Conservation (phyloP, 2,113 vertebrate species). For the Electrona antarctica region DNA sequence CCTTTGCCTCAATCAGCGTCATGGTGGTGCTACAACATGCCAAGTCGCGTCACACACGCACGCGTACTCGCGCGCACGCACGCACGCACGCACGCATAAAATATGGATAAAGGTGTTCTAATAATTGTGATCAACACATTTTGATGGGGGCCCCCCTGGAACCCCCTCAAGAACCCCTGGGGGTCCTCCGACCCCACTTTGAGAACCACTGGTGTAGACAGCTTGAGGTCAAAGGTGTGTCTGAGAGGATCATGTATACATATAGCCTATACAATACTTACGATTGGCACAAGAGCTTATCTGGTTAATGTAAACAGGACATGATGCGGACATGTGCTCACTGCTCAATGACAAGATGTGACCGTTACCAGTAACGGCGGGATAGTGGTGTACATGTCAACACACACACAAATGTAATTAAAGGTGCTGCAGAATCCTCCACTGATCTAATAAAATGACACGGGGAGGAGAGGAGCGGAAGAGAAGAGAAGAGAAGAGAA, state of each 20-base stretch:
- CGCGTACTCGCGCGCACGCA: too few species aligned
- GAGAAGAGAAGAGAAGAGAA: not conserved
- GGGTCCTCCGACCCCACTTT: too few species aligned
- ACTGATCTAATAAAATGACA: slow-evolving; percentile 16
- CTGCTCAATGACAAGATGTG: slow-evolving; percentile 2
- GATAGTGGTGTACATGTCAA: slow-evolving; percentile 10
- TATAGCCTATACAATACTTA: not conserved
- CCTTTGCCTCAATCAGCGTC: too few species aligned
- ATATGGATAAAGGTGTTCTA: too few species aligned
- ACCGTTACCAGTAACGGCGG: slow-evolving; percentile 21
- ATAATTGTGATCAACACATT: too few species aligned
- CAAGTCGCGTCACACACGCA: too few species aligned
- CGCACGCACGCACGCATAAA: too few species aligned
- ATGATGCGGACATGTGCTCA: slow-evolving; percentile 3
- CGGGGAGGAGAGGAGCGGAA: not conserved
- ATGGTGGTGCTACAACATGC: too few species aligned
- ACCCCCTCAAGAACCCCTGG: too few species aligned
- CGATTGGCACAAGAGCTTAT: not conserved
- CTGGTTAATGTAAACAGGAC: slow-evolving; percentile 16
- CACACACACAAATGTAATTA: slow-evolving; percentile 16
- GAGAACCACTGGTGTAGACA: not conserved
- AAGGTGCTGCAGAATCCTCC: not conserved
- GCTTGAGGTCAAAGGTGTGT: slow-evolving; percentile 14
- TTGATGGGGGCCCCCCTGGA: too few species aligned
- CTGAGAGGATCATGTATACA: not conserved